Percentiles rank a stretch among this genome's conserved stretches.
These are phyloP conservation scores for Poeciliopsis occidentalis DNA, from an alignment of 2,113 vertebrate species.

Conservation along the genomic window DNA sequence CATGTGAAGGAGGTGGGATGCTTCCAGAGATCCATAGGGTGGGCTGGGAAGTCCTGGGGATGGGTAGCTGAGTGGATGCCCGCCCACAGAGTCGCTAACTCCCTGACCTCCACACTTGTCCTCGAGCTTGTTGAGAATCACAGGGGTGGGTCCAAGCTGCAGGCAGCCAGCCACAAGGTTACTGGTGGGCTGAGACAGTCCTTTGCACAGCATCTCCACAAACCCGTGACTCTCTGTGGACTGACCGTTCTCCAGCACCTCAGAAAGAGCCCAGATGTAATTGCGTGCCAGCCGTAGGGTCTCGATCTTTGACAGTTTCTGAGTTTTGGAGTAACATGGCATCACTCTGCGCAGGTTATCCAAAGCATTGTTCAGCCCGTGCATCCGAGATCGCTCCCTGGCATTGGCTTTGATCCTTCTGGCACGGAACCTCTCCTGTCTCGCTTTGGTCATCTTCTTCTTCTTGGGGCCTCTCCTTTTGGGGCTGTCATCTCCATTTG, in stretches of 20 bases:
- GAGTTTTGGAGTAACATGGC: constrained; percentile 99
- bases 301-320: constrained; percentile 97
- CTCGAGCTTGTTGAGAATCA: constrained; percentile 86
- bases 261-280: constrained; percentile 98
- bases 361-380: constrained; percentile 93
- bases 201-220: constrained; percentile 96
- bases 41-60: constrained; percentile 94
- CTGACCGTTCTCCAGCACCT: constrained; percentile 92
- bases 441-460: constrained; percentile 98
- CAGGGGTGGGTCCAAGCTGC: constrained; percentile 84
- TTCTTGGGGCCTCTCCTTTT: constrained; percentile 96
- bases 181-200: constrained; percentile 97
- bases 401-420: constrained; percentile 93
- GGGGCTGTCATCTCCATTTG: constrained; percentile 84
- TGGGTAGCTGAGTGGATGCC: constrained; percentile 86
- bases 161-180: constrained; percentile 96
- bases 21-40: constrained; percentile 91
- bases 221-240: constrained; percentile 90
- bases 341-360: constrained; percentile 92
- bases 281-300: constrained; percentile 93
- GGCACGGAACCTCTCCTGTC: constrained; percentile 90
- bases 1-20: constrained; percentile 88
- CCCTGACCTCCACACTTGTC: constrained; percentile 80
- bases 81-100: constrained; percentile 70
- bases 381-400: constrained; percentile 93